These are phyloP conservation scores for Acrossocheilus wenchowensis DNA, from an alignment of 2,797 vertebrate species.

Conservation along the genomic window DNA sequence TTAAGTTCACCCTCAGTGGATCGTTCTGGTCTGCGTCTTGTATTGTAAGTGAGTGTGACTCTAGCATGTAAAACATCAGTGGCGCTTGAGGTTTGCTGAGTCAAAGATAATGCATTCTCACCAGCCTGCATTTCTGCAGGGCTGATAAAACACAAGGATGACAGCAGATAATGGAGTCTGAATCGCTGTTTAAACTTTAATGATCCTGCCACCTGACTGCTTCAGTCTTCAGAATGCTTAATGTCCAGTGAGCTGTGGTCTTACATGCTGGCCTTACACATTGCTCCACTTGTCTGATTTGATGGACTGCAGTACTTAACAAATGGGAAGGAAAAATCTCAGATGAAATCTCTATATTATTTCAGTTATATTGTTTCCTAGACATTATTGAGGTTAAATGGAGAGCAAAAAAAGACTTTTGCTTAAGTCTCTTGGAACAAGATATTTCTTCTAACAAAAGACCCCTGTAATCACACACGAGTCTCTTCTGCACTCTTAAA, in stretches of 20 bases:
- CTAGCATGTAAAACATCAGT: constrained; percentile 34
- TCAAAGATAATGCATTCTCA: constrained; percentile 19
- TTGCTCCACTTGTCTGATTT: background rate
- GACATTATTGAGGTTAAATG: background rate
- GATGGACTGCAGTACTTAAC: background rate
- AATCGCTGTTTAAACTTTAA: constrained; percentile 36
- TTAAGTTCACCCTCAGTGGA: background rate
- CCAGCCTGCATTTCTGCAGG: background rate
- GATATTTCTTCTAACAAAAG: background rate
- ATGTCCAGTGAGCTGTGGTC: constrained; percentile 6
- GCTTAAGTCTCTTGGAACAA: background rate
- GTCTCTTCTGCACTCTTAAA: background rate
- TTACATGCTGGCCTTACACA: background rate
- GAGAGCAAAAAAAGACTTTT: background rate
- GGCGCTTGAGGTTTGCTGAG: constrained; percentile 25
- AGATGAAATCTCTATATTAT: background rate
- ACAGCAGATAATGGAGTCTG: constrained; percentile 19
- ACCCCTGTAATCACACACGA: background rate
- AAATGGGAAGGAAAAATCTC: background rate
- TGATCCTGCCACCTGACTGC: constrained; percentile 19
- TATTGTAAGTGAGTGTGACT: constrained; percentile 14
- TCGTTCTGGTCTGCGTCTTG: constrained; percentile 23
- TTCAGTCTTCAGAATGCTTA: constrained; percentile 8
- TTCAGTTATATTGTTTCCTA: background rate
- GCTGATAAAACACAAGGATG: constrained; percentile 34